Percentiles rank a stretch among this genome's conserved stretches.
phyloP scores from a whole-genome alignment of 2,888 invertebrate species.

The Ormyrus nitidulus region DNA sequence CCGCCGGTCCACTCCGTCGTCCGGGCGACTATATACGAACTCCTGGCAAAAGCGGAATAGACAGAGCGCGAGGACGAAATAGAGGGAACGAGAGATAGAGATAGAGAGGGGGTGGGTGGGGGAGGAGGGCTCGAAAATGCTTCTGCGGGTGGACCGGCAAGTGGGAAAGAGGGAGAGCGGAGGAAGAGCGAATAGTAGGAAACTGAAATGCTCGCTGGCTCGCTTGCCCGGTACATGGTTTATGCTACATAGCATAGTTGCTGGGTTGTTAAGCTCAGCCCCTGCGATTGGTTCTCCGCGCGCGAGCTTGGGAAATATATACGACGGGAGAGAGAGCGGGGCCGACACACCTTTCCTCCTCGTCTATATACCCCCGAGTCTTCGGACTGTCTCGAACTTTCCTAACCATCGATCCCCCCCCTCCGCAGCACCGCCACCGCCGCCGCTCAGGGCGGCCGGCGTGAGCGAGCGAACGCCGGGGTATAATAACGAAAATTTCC shows the following conservation, averaged over 20 bases:
- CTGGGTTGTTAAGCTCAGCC: slow-evolving; percentile 53
- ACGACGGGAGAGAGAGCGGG: not conserved
- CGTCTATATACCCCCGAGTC: slow-evolving; percentile 55
- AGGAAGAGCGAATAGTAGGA: slow-evolving; percentile 67
- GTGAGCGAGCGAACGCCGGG: not conserved
- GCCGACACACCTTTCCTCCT: slow-evolving; percentile 20
- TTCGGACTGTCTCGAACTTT: slow-evolving; percentile 59
- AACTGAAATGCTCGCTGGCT: slow-evolving; percentile 68
- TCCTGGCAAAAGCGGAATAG: slow-evolving; percentile 52
- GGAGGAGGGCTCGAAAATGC: slow-evolving; percentile 58
- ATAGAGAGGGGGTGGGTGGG: slow-evolving; percentile 51
- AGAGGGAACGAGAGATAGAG: slow-evolving; percentile 51
- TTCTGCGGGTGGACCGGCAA: slow-evolving; percentile 55
- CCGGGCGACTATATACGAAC: slow-evolving; percentile 53
- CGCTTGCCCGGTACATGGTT: slow-evolving; percentile 54
- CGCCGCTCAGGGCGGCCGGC: not conserved
- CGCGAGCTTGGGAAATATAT: slow-evolving; percentile 3
- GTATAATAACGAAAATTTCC: slow-evolving; percentile 56
- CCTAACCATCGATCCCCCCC: slow-evolving; percentile 50
- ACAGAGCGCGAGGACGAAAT: slow-evolving; percentile 40
- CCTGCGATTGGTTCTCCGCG: slow-evolving; percentile 47
- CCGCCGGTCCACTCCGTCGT: slow-evolving; percentile 59
- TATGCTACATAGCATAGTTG: slow-evolving; percentile 51
- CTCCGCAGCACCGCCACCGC: not conserved
- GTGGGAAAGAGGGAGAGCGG: slow-evolving; percentile 51